These are phyloP conservation scores for Thalassarche chlororhynchos DNA, from an alignment of 2,113 vertebrate genomes.

Conservation along the genomic window DNA sequence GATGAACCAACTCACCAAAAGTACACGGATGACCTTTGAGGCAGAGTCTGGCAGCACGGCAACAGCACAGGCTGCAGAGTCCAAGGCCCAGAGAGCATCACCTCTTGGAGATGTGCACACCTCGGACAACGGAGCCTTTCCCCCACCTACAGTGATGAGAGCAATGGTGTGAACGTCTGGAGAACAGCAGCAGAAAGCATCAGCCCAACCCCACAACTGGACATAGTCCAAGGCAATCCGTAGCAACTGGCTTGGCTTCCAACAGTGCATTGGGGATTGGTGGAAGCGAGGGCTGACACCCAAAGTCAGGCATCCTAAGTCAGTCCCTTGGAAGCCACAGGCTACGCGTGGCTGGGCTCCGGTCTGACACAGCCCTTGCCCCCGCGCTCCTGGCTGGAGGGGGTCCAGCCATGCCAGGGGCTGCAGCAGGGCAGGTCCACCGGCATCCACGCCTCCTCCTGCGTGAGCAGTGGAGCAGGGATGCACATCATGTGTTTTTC, in stretches of 20 bases:
- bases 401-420: not conserved
- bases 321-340: too few species aligned
- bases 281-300: too few species aligned
- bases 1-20: not conserved
- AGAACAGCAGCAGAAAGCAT: not conserved
- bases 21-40: not conserved
- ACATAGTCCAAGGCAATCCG: not conserved
- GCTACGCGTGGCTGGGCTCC: not conserved
- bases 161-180: not conserved
- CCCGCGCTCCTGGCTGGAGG: too few species aligned
- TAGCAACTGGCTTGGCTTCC: not conserved
- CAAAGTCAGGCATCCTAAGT: too few species aligned
- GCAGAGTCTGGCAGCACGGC: not conserved
- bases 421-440: not conserved
- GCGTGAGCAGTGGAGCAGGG: rapidly evolving
- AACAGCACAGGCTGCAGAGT: not conserved
- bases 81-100: not conserved
- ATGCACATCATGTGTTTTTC: too few species aligned
- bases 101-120: too few species aligned
- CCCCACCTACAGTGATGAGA: not conserved
- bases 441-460: not conserved
- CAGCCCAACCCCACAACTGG: not conserved
- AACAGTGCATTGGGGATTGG: too few species aligned
- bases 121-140: not conserved
- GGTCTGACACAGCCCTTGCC: not conserved